Evolutionary conservation across 2,888 invertebrate genomes (phyloP).

Genomic region (Anaspis maculata): DNA sequence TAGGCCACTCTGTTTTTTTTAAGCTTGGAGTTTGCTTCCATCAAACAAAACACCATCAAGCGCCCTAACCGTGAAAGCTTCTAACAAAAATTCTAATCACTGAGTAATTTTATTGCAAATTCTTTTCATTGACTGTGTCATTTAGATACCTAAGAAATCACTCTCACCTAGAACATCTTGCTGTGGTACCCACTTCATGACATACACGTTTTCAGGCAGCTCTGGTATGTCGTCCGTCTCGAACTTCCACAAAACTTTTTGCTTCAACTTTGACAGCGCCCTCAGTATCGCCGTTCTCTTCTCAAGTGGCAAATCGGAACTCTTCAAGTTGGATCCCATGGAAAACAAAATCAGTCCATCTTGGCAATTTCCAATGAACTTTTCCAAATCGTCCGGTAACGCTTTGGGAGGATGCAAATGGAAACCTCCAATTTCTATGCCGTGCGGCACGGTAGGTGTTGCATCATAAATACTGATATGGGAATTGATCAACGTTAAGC

Average conservation of each 20-base stretch:
- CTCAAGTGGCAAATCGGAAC: slow-evolving; percentile 21
- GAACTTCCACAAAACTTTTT: slow-evolving; percentile 56
- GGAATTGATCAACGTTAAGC: slow-evolving; percentile 29
- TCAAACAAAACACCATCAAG: neutral
- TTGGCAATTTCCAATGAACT: slow-evolving; percentile 35
- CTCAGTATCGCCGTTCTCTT: slow-evolving; percentile 46
- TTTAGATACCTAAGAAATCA: no score
- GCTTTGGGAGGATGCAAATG: slow-evolving; percentile 36
- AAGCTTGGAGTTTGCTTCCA: no score
- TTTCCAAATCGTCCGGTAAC: slow-evolving; percentile 16
- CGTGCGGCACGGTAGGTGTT: slow-evolving; percentile 47
- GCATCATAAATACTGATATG: slow-evolving; percentile 46
- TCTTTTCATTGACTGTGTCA: no score
- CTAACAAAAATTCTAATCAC: no score
- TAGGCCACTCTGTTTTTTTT: no score
- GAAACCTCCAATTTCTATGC: slow-evolving; percentile 49
- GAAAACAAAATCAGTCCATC: slow-evolving; percentile 45
- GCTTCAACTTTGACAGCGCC: slow-evolving; percentile 48
- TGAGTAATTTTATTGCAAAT: no score
- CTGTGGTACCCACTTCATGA: slow-evolving; percentile 42
- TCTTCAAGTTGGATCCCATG: slow-evolving; percentile 33
- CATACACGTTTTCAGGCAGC: slow-evolving; percentile 37
- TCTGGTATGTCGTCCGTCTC: slow-evolving; percentile 26
- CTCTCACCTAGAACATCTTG: slow-evolving; percentile 23
- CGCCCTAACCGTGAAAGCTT: no score